These are phyloP conservation scores for Zoanthus sociatus DNA, from an alignment of 92 coral and sea anemone genomes.

Conservation along the genomic window DNA sequence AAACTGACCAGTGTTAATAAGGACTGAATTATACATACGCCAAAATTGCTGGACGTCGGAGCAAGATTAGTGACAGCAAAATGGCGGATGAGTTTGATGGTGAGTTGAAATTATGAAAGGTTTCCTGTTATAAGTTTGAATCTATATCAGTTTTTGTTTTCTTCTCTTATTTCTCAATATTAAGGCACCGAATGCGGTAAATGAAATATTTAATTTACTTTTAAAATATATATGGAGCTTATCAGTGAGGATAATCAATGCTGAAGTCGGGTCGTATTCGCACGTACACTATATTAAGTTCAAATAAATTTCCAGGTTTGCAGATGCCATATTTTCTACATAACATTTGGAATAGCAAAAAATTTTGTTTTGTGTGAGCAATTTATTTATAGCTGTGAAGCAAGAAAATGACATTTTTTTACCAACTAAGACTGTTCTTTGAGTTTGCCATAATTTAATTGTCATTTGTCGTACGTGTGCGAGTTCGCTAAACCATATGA, in stretches of 20 bases:
- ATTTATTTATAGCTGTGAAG: no score
- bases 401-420: no score
- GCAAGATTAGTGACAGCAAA: not conserved
- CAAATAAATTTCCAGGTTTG: no score
- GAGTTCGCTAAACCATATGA: no score
- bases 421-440: no score
- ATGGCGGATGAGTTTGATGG: conserved; percentile 20
- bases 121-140: not conserved
- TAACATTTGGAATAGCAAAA: no score
- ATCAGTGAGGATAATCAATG: not conserved
- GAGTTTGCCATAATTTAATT: no score
- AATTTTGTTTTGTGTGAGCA: no score
- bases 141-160: not conserved
- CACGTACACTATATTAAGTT: no score
- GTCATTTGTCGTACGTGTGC: no score
- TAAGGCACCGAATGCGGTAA: not conserved
- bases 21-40: not conserved
- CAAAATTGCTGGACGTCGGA: no score
- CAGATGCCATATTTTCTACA: no score
- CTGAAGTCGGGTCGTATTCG: not conserved
- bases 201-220: not conserved
- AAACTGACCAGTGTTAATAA: not conserved
- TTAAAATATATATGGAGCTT: not conserved
- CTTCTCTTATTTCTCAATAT: not conserved
- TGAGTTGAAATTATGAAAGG: not conserved